Evolutionary conservation across 1,140 invertebrate genomes (phyloP).

Genomic region (Stenopsyche tienmushanensis): DNA sequence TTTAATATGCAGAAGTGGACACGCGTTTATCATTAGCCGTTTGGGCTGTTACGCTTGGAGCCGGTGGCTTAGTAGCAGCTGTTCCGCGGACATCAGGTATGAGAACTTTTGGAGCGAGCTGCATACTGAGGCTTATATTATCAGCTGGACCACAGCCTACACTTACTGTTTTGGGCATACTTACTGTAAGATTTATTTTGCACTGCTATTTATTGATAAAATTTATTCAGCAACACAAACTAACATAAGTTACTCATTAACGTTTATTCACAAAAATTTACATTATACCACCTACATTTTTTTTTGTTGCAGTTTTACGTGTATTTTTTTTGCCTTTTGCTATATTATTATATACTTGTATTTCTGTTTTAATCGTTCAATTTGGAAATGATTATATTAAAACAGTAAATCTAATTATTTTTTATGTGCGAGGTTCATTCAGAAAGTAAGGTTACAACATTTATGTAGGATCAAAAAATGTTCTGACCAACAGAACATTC

Average conservation of each 20-base stretch:
- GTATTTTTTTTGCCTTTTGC: no score
- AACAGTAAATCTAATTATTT: no score
- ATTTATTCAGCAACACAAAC: no score
- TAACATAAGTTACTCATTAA: no score
- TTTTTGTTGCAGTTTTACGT: neutral
- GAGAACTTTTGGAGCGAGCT: conserved; percentile 75
- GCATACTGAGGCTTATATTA: conserved; percentile 85
- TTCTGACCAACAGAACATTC: no score
- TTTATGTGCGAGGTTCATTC: no score
- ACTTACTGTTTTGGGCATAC: conserved; percentile 77
- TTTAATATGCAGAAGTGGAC: conserved; percentile 65
- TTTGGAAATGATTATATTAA: no score
- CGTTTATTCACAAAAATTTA: neutral
- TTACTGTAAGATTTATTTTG: conserved; percentile 65
- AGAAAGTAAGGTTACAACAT: no score
- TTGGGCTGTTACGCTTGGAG: conserved; percentile 80
- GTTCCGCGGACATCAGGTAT: conserved; percentile 77
- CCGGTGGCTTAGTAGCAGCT: conserved; percentile 76
- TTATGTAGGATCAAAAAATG: no score
- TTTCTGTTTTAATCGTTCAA: no score
- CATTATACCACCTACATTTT: neutral
- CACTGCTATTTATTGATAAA: neutral
- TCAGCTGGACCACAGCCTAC: conserved; percentile 90
- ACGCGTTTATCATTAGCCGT: conserved; percentile 81
- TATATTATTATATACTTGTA: no score